Conservation (phyloP, 2,797 vertebrate species). For the Megalops cyprinoides region DNA sequence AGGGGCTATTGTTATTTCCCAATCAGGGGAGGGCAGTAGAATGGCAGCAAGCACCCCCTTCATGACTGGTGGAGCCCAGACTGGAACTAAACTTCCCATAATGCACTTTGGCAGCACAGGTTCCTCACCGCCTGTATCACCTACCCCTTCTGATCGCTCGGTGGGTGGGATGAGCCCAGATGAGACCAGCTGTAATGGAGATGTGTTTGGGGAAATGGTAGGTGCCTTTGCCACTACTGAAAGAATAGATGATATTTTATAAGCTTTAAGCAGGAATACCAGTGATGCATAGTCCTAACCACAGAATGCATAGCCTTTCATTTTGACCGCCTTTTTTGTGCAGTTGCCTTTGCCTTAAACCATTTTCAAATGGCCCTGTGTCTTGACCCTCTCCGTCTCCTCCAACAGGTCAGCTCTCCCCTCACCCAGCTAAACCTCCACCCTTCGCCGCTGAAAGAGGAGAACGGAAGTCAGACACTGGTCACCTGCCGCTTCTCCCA, state of each 20-base stretch:
- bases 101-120: constrained; percentile 71
- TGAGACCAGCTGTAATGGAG: constrained; percentile 67
- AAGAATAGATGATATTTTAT: background rate
- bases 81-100: constrained; percentile 68
- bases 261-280: background rate
- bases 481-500: background rate
- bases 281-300: no score
- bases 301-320: no score
- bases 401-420: constrained; percentile 73
- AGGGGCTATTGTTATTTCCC: constrained; percentile 55
- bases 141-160: constrained; percentile 74
- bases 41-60: constrained; percentile 71
- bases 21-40: constrained; percentile 62
- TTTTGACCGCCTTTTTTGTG: no score
- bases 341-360: no score
- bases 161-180: constrained; percentile 70
- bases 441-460: constrained; percentile 77
- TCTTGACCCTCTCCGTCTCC: no score
- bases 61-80: constrained; percentile 56
- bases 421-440: constrained; percentile 77
- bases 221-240: background rate
- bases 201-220: constrained; percentile 79
- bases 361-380: no score
- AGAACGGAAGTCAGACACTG: constrained; percentile 51
- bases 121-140: constrained; percentile 73